These are phyloP conservation scores for Eledone cirrhosa DNA, from an alignment of 2,888 invertebrate species.

Conservation along the genomic window DNA sequence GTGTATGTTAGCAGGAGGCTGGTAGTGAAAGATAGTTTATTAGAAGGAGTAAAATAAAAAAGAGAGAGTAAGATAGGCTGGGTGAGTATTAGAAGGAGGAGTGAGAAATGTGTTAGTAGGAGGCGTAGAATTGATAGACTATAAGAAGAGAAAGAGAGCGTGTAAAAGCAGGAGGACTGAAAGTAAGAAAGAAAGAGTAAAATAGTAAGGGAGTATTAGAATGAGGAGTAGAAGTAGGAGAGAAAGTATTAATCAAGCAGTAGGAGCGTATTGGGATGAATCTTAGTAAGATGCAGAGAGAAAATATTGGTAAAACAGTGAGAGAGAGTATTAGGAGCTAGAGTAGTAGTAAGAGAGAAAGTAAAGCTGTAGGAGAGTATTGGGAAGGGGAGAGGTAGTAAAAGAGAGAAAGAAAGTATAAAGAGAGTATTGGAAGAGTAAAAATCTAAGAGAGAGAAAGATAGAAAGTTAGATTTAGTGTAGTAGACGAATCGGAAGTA, in stretches of 20 bases:
- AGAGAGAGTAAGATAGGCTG: neutral
- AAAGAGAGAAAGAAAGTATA: neutral
- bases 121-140: neutral
- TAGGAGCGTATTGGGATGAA: neutral
- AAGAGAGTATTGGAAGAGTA: neutral
- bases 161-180: neutral
- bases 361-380: neutral
- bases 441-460: neutral
- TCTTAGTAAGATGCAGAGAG: neutral
- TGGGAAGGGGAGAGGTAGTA: neutral
- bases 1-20: neutral
- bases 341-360: neutral
- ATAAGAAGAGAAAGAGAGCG: neutral
- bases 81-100: neutral
- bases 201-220: neutral
- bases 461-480: neutral
- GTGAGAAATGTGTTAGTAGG: neutral
- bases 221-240: neutral
- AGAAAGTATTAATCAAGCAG: neutral
- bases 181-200: neutral
- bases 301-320: neutral
- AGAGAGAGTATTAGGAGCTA: neutral
- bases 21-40: neutral
- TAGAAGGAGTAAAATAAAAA: neutral
- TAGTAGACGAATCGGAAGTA: neutral